A percentile compares a stretch with the other conserved stretches of the same genome.
phyloP scores from a whole-genome alignment of 2,888 invertebrate genomes.

The Scrobipalpa costella region DNA sequence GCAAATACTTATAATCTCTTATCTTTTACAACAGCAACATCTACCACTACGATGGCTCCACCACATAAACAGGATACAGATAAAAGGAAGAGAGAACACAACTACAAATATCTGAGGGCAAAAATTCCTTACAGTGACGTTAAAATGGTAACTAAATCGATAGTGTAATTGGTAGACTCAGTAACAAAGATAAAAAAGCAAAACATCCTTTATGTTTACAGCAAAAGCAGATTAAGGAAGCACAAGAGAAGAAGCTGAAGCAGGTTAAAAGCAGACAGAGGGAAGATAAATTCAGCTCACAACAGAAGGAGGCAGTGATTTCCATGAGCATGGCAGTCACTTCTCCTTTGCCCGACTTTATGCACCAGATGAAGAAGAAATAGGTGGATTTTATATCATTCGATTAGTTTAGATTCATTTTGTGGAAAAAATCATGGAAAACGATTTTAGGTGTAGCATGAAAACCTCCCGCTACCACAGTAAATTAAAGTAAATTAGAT shows the following conservation, averaged over 20 bases:
- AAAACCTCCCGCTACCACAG: too few relatives aligned
- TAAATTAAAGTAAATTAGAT: too few relatives aligned
- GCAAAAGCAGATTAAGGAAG: constrained; percentile 1
- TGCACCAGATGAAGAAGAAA: background rate
- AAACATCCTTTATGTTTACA: background rate
- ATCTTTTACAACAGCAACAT: background rate
- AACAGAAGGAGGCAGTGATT: background rate
- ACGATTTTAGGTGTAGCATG: too few relatives aligned
- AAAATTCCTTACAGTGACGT: background rate
- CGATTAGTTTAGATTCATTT: too few relatives aligned
- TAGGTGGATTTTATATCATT: background rate
- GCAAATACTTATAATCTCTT: background rate
- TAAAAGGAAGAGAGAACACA: background rate
- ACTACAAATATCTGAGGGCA: constrained; percentile 1
- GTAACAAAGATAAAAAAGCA: background rate
- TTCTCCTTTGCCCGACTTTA: background rate
- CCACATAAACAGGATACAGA: background rate
- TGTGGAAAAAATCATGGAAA: too few relatives aligned
- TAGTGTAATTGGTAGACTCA: background rate
- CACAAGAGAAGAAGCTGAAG: background rate
- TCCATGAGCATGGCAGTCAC: background rate
- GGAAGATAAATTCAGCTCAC: background rate
- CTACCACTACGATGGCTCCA: background rate
- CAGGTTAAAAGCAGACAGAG: too few relatives aligned
- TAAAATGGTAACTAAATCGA: background rate